A percentile compares a stretch with the other conserved stretches of the same genome.
phyloP scores from a whole-genome alignment of 2,113 vertebrate species.

The Neolamprologus cancellatus region DNA sequence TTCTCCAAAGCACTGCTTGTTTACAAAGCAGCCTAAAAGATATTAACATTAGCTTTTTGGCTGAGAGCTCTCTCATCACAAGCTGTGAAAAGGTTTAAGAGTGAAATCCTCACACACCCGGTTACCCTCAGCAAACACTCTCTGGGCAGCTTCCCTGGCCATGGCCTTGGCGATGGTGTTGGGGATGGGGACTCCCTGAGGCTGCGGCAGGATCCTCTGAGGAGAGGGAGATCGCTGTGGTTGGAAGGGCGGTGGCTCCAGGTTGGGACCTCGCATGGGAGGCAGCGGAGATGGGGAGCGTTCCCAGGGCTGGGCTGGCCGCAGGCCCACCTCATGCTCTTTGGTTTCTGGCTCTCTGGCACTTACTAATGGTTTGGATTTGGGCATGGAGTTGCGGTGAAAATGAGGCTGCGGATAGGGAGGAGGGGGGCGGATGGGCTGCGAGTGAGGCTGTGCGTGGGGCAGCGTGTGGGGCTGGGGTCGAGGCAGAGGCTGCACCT shows the following conservation, averaged over 20 bases:
- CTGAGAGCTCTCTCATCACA: not conserved
- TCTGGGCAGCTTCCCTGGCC: slow-evolving; percentile 91
- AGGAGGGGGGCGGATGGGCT: slow-evolving; percentile 64
- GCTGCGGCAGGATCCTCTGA: slow-evolving; percentile 93
- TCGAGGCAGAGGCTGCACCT: slow-evolving; percentile 64
- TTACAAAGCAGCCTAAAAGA: not conserved
- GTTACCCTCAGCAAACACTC: slow-evolving; percentile 81
- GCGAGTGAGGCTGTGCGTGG: slow-evolving; percentile 51
- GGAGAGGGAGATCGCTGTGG: slow-evolving; percentile 84
- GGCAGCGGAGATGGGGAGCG: slow-evolving; percentile 70
- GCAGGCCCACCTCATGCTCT: slow-evolving; percentile 77
- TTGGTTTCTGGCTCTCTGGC: slow-evolving; percentile 90
- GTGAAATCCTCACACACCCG: slow-evolving; percentile 68
- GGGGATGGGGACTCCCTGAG: slow-evolving; percentile 86
- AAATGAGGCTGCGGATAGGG: slow-evolving; percentile 74
- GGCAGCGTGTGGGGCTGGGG: slow-evolving; percentile 58
- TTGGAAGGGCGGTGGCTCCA: slow-evolving; percentile 80
- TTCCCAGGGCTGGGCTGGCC: slow-evolving; percentile 81
- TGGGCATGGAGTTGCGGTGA: slow-evolving; percentile 72
- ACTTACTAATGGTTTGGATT: slow-evolving; percentile 86
- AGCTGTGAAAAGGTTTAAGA: not conserved
- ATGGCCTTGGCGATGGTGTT: slow-evolving; percentile 93
- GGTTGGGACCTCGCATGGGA: slow-evolving; percentile 64
- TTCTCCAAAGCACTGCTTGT: not conserved
- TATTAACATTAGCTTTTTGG: not conserved